These are phyloP conservation scores for Neodiprion pinetum DNA, from an alignment of 1,140 invertebrate genomes.

Conservation along the genomic window DNA sequence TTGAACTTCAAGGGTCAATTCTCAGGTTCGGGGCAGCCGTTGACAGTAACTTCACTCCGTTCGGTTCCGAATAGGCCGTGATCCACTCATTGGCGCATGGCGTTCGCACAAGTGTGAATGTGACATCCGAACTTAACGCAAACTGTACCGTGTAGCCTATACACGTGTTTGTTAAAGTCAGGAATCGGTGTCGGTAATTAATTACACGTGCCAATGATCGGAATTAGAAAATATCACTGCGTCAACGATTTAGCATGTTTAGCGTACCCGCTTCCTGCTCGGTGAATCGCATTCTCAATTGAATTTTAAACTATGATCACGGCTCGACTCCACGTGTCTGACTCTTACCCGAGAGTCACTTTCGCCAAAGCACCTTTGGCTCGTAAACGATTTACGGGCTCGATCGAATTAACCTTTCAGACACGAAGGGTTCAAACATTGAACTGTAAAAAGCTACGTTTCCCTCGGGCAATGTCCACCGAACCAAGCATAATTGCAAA, in stretches of 20 bases:
- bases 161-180: slow-evolving; percentile 25
- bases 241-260: not conserved
- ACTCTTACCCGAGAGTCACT: not conserved
- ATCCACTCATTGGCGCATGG: not conserved
- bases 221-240: not conserved
- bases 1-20: slow-evolving; percentile 45
- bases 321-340: not conserved
- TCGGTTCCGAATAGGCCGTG: not conserved
- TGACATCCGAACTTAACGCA: not conserved
- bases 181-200: not conserved
- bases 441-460: too few species aligned
- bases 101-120: not conserved
- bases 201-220: not conserved
- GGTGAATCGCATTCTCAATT: not conserved
- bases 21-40: slow-evolving; percentile 24
- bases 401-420: not conserved
- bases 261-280: not conserved
- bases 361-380: not conserved
- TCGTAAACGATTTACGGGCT: not conserved
- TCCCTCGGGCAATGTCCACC: too few species aligned
- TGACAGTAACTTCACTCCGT: not conserved
- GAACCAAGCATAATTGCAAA: too few species aligned
- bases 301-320: not conserved
- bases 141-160: not conserved
- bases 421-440: not conserved